Percentiles rank a stretch among this genome's conserved stretches.
These are phyloP conservation scores for Poecilia latipinna DNA, from an alignment of 2,113 vertebrate genomes.

Conservation along the genomic window DNA sequence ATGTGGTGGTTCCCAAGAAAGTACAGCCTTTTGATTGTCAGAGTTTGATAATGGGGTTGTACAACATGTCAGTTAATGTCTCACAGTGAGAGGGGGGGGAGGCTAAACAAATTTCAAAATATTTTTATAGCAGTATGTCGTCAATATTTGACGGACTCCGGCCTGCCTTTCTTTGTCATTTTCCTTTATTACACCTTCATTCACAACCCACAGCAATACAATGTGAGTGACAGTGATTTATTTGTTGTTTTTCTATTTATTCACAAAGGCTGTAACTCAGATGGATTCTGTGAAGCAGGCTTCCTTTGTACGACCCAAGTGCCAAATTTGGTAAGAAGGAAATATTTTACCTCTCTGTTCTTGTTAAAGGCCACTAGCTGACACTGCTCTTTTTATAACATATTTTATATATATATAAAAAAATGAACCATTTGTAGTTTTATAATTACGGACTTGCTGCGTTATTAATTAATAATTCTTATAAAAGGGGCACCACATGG, in stretches of 20 bases:
- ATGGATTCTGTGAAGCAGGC: slow-evolving; percentile 87
- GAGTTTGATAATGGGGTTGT: slow-evolving; percentile 42
- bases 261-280: slow-evolving; percentile 67
- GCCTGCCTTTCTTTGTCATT: slow-evolving; percentile 60
- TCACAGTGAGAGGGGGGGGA: slow-evolving; percentile 47
- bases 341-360: slow-evolving; percentile 75
- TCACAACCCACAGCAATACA: slow-evolving; percentile 53
- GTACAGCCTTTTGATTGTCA: slow-evolving; percentile 53
- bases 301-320: slow-evolving; percentile 84
- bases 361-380: slow-evolving; percentile 55
- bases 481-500: no score
- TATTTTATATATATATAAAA: neutral
- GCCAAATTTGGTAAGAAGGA: slow-evolving; percentile 79
- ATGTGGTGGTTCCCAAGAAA: slow-evolving; percentile 55
- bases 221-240: slow-evolving; percentile 63
- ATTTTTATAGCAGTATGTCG: slow-evolving; percentile 40
- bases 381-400: no score
- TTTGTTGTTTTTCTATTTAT: slow-evolving; percentile 44
- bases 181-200: slow-evolving; percentile 57
- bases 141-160: slow-evolving; percentile 39
- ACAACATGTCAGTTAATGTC: slow-evolving; percentile 63
- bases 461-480: neutral
- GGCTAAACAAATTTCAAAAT: slow-evolving; percentile 58
- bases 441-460: neutral
- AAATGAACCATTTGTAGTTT: neutral